These are phyloP conservation scores for Galeruca laticollis DNA, from an alignment of 2,888 invertebrate species.

Conservation along the genomic window DNA sequence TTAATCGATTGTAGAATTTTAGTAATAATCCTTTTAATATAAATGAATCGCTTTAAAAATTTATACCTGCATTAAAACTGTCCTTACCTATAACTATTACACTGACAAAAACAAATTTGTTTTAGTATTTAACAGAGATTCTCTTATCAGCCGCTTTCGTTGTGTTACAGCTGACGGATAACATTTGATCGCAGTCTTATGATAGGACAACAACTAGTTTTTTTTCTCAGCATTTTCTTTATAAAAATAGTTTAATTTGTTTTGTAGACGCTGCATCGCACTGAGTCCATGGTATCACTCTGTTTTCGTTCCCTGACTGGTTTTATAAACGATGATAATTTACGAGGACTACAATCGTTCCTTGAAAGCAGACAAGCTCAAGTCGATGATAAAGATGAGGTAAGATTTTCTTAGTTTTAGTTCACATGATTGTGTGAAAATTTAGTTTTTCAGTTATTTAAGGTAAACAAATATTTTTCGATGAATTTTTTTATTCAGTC, in stretches of 20 bases:
- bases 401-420: slow-evolving; percentile 62
- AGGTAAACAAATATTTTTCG: no score
- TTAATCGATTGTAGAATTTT: not conserved
- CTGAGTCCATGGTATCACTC: slow-evolving; percentile 92
- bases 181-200: slow-evolving; percentile 4
- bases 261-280: slow-evolving; percentile 84
- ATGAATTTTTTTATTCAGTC: not conserved
- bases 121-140: slow-evolving; percentile 12
- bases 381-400: slow-evolving; percentile 91
- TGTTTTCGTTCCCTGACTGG: slow-evolving; percentile 85
- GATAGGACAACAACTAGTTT: not conserved
- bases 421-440: no score
- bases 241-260: slow-evolving; percentile 36
- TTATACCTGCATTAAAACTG: not conserved
- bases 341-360: slow-evolving; percentile 83
- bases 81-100: not conserved
- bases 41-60: not conserved
- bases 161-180: slow-evolving; percentile 18
- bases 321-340: slow-evolving; percentile 85
- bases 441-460: no score
- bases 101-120: not conserved
- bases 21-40: not conserved
- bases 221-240: not conserved
- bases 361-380: slow-evolving; percentile 85
- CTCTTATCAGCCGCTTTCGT: slow-evolving; percentile 22